Base-by-base conservation (phyloP, 2,797 vertebrate genomes). In the Artibeus jamaicensis region DNA sequence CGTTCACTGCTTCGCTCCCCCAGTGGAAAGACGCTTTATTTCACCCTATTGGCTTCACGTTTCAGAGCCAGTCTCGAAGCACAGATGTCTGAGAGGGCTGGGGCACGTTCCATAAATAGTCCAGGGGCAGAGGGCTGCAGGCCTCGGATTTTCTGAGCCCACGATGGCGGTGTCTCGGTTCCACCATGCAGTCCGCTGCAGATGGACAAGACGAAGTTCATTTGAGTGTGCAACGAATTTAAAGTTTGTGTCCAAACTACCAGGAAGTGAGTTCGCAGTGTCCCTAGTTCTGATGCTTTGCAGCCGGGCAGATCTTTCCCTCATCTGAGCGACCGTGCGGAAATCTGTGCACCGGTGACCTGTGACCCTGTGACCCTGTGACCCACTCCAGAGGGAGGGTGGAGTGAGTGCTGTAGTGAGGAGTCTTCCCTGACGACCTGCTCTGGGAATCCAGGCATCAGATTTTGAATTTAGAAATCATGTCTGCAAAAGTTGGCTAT, bases 401-500 rank as follows among this genome's bases (percentile, higher is more conserved):
- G 9, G 7, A 77, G 16, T 6, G 21, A n/a, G 59, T 32, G 37
- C 2, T 34, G 82, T 37, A 9, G 57, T 46, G 8, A 32, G 22
- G 11, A 22, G 15, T 44, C 21, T 88, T 95, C 44, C 24, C 0
- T 79, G 21, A 62, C 44, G 11, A 53, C 65, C 68, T 79, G 5
- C 78, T 53, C 42, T 71, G 18, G 62, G 26, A 92, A 70, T 53
- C 48, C 62, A 39, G n/a, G n/a, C 39, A 76, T 81, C 53, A 39
- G 73, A 81, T 85, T 88, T 93, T 67, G 62, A 21, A 89, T 95
- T 74, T 92, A 29, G 53, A 90, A 91, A 68, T 77, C 12, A 81
- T 86, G 79, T 93, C 70, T 34, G 4, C 68, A 53, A 24, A 89
- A 94, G 65, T 73, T 95, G 91, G 89, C 95, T 86, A 86, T 74